phyloP scores from a whole-genome alignment of 2,888 invertebrate genomes.

The Phalangium opilio region DNA sequence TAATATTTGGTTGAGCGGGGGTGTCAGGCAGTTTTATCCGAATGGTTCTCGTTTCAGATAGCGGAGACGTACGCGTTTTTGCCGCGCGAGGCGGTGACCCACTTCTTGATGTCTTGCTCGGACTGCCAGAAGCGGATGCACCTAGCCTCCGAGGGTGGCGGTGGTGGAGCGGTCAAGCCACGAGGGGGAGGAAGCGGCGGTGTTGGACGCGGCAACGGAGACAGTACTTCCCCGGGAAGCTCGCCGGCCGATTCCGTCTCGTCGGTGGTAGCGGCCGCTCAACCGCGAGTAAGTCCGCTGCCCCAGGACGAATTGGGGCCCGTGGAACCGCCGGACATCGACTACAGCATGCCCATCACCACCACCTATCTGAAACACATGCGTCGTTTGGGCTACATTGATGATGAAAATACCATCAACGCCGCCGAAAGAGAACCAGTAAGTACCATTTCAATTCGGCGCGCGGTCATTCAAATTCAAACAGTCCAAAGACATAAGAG shows the following conservation, averaged over 20 bases:
- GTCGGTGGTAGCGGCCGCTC: constrained; percentile 5
- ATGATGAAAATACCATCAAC: constrained; percentile 16
- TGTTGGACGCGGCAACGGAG: constrained; percentile 28
- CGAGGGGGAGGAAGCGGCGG: constrained; percentile 5
- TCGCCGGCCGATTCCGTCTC: not conserved
- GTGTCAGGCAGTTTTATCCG: no score
- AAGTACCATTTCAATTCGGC: not conserved
- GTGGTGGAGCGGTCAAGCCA: constrained; percentile 1
- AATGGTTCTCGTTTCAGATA: constrained; percentile 45
- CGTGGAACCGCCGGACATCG: constrained; percentile 39
- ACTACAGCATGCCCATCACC: constrained; percentile 74
- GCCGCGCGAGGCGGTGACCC: constrained; percentile 88
- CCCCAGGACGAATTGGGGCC: constrained; percentile 4
- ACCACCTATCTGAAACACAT: constrained; percentile 75
- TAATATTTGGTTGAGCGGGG: no score
- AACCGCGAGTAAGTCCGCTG: not conserved
- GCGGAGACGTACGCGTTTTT: constrained; percentile 91
- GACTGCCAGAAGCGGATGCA: constrained; percentile 63
- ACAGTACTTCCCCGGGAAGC: constrained; percentile 22
- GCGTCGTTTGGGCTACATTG: constrained; percentile 44
- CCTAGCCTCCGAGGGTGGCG: constrained; percentile 7
- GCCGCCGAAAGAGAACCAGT: constrained; percentile 13
- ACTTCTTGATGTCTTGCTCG: constrained; percentile 83
- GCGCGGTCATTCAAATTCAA: no score
- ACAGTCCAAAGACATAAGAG: no score